Evolutionary conservation across 2,797 vertebrate species (phyloP).

Genomic region (Acipenser transmontanus): DNA sequence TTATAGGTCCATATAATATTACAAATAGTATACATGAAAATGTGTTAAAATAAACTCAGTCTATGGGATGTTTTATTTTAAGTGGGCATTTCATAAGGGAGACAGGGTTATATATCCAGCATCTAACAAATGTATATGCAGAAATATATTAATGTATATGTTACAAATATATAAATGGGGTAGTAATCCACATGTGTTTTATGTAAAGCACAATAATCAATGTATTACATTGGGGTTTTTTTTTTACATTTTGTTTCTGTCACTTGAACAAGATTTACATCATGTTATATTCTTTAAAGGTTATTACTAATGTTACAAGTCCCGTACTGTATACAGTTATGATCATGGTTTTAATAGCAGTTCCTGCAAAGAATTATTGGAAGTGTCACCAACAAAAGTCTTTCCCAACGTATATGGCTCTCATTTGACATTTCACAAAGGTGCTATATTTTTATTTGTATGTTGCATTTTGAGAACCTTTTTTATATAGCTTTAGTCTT

Average conservation of each 20-base stretch:
- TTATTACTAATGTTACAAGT: neutral
- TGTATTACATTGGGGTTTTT: slow-evolving; percentile 44
- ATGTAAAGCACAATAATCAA: slow-evolving; percentile 57
- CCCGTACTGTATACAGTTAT: no score
- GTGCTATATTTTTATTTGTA: slow-evolving; percentile 56
- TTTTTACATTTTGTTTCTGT: slow-evolving; percentile 13
- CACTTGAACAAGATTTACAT: slow-evolving; percentile 3
- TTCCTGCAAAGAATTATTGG: slow-evolving; percentile 23
- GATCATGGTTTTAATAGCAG: no score
- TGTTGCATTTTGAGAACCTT: slow-evolving; percentile 16
- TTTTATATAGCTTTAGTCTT: slow-evolving; percentile 11
- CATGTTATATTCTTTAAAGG: slow-evolving; percentile 18
- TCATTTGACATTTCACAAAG: slow-evolving; percentile 56
- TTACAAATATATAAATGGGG: slow-evolving; percentile 22
- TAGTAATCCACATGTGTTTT: slow-evolving; percentile 34
- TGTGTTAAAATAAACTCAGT: no score
- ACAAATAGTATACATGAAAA: no score
- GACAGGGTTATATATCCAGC: no score
- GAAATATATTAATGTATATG: no score
- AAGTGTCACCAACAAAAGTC: slow-evolving; percentile 1
- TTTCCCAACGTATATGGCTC: slow-evolving; percentile 20
- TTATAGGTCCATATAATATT: no score
- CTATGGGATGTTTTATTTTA: no score
- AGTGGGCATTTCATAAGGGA: no score
- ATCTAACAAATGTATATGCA: no score